These are phyloP conservation scores for Acrossocheilus wenchowensis DNA, from an alignment of 2,797 vertebrate genomes.

Conservation along the genomic window DNA sequence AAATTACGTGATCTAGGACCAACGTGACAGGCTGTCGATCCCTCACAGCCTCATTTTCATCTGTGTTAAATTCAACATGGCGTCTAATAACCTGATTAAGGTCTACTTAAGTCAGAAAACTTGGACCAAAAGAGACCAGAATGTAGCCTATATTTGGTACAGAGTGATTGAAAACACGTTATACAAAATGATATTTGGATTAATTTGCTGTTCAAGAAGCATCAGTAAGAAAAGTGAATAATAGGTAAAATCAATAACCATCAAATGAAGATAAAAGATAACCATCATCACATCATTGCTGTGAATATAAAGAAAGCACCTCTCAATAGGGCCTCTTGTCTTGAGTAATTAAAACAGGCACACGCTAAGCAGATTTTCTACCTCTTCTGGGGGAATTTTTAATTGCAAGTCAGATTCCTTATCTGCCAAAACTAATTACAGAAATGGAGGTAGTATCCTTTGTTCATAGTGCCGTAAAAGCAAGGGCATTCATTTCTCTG, in stretches of 20 bases:
- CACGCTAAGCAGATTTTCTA: conserved; percentile 76
- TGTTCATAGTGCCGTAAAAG: conserved; percentile 66
- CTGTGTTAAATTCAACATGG: not conserved
- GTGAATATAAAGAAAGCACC: conserved; percentile 55
- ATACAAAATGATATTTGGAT: not conserved
- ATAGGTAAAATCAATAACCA: conserved; percentile 51
- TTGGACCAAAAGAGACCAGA: not conserved
- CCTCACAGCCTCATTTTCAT: too few species aligned
- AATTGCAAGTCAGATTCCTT: conserved; percentile 77
- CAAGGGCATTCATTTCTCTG: conserved; percentile 69
- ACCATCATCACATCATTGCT: conserved; percentile 27
- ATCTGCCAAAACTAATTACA: conserved; percentile 77
- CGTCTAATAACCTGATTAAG: not conserved
- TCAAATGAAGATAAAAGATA: conserved; percentile 13
- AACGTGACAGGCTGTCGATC: too few species aligned
- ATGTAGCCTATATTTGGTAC: not conserved
- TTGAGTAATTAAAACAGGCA: conserved; percentile 72
- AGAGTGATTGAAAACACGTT: not conserved
- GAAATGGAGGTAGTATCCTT: conserved; percentile 71
- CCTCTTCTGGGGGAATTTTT: conserved; percentile 69
- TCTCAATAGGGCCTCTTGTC: conserved; percentile 48
- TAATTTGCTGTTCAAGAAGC: not conserved
- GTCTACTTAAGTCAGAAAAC: not conserved
- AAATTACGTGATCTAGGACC: not conserved
- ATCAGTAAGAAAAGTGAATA: not conserved